Base-by-base conservation (phyloP, 2,888 invertebrate genomes). In the Scelioninae gen. 2 region DNA sequence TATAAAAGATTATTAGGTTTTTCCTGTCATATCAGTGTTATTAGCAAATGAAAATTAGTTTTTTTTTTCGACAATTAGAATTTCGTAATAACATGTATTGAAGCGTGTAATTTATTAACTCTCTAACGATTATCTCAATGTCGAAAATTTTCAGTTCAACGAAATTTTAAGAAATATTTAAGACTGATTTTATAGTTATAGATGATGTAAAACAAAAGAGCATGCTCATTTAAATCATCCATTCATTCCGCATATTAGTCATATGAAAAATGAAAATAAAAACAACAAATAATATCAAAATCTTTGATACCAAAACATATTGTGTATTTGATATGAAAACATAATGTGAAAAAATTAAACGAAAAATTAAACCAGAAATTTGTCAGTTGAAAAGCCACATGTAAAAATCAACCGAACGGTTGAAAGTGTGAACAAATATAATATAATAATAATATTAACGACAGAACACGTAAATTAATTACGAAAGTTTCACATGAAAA, bases 171-270 rank as follows among this genome's bases (percentile, higher is more conserved):
- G 80, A 80, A 84, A 83, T 84, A 79, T 83, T 83, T 82, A 84
- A 84, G 84, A 84, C 84, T 84, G 84, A 84, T 82, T 83, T 84
- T 81, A 82, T 84, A 83, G 83, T 57, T 70, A 18, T 63, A 70
- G 77, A 79, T 80, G 77, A 79, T 78, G 77, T 78, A 76, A 81
- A 82, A 78, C n/a, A 60, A 67, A 57, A 35, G 18, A 53, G 37
- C 64, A 69, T 80, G 77, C 75, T 78, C 83, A 82, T 82, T 81
- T 79, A 80, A 68, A 83, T 83, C 83, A 83, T 77, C 80, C 78
- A 80, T 74, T 84, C 82, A 83, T 79, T 82, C 72, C 77, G 78
- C 82, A 83, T 82, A 73, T 61, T 69, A 72, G 73, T 65, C 61
- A 75, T 72, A 73, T 33, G 50, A 75, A 58, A 13, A 48, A 76